These are phyloP conservation scores for Thryonomys swinderianus DNA, from an alignment of 2,113 vertebrate species.

Conservation along the genomic window DNA sequence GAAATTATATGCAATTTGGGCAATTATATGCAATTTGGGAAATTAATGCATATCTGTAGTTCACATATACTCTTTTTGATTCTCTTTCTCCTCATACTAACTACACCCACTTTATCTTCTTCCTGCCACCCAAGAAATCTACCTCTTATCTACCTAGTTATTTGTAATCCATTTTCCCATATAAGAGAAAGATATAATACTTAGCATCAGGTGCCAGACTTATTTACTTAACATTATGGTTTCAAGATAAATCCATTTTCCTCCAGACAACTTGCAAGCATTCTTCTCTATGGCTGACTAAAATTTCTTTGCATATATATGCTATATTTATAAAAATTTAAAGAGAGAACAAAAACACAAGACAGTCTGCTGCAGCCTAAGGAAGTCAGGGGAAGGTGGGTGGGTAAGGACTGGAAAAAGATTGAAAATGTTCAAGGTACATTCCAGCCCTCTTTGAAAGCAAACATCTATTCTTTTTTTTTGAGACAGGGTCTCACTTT, in stretches of 20 bases:
- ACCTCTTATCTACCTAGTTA: background rate
- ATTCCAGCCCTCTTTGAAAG: background rate
- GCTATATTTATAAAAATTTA: background rate
- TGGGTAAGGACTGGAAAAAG: background rate
- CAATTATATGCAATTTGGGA: background rate
- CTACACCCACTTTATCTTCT: background rate
- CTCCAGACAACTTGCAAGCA: background rate
- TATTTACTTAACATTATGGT: background rate
- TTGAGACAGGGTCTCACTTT: too few relatives aligned
- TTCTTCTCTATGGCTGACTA: background rate
- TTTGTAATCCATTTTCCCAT: background rate
- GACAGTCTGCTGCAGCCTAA: background rate
- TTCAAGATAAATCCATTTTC: background rate
- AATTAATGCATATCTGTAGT: background rate
- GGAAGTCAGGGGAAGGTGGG: background rate
- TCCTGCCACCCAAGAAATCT: background rate
- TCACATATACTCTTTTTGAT: background rate
- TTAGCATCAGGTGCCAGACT: background rate
- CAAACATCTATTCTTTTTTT: background rate
- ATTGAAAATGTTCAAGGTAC: background rate
- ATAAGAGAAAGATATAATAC: background rate
- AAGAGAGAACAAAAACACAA: background rate
- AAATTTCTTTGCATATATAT: background rate
- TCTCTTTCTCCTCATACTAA: background rate
- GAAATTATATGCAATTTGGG: too few relatives aligned